Evolutionary conservation across 2,888 invertebrate genomes (phyloP).

Genomic region (Neocrepidodera transversa): DNA sequence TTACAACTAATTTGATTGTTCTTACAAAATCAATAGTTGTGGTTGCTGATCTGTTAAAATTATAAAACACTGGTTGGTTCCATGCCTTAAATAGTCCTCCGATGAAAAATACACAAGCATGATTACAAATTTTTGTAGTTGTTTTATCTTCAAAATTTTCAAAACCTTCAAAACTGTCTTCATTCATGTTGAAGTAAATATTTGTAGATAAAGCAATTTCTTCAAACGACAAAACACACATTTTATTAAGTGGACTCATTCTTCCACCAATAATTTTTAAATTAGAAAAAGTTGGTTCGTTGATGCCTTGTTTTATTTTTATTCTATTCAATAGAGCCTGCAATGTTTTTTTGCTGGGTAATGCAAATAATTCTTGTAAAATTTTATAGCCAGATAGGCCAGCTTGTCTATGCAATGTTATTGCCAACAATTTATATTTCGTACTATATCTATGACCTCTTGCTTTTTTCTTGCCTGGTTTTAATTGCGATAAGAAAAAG

Average conservation of each 20-base stretch:
- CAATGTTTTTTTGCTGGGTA: background rate
- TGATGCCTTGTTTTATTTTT: background rate
- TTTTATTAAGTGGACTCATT: constrained; percentile 22
- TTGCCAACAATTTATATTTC: constrained; percentile 1
- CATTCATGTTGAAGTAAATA: background rate
- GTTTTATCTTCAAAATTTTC: constrained; percentile 35
- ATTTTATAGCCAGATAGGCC: background rate
- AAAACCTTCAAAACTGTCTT: constrained; percentile 35
- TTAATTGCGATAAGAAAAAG: too few species aligned
- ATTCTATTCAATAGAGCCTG: background rate
- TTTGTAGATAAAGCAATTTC: constrained; percentile 24
- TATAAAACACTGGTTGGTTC: too few species aligned
- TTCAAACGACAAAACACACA: constrained; percentile 35
- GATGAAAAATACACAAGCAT: constrained; percentile 23
- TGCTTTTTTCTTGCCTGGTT: background rate
- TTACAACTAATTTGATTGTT: constrained; percentile 11
- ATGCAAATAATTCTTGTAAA: constrained; percentile 10
- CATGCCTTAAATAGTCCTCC: too few species aligned
- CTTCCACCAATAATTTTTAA: background rate
- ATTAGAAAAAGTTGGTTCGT: background rate
- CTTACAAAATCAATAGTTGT: constrained; percentile 17
- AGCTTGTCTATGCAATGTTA: constrained; percentile 1
- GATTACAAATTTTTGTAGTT: constrained; percentile 30
- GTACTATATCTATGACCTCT: background rate
- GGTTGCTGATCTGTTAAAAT: too few species aligned